Evolutionary conservation across 1,140 invertebrate species (phyloP), one percentile per base, ranked within the genome.

Genomic region (Dreissena polymorpha): DNA sequence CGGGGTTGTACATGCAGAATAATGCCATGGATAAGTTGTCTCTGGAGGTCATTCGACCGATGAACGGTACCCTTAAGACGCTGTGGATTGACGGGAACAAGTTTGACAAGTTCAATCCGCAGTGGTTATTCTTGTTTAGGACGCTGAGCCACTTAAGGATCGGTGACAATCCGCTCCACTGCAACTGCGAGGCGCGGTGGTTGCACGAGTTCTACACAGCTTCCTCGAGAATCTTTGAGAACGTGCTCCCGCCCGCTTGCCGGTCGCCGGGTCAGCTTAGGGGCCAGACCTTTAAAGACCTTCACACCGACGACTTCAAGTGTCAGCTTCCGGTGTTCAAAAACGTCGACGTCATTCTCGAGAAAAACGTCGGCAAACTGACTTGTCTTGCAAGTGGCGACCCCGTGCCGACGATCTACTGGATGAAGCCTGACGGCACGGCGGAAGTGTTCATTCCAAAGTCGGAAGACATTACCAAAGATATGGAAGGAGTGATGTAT

Each of bases 21-120:
- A 91, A 91, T 84, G 87, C 85, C n/a, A 86, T 93, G 63, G 85
- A 83, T 51, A 86, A 88, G 16, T 68, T 93, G 21, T 84, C 87
- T 5, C 73, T 90, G 0, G 89, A 91, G n/a, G 87, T 91, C 10
- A 76, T 93, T 53, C 81, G 83, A 14, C 91, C 91, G 16, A 84
- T 93, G 57, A 92, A 92, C 76, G 88, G 88, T 0, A 91, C 90
- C 8, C 69, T 93, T 53, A 87, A 89, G 64, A 88, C 89, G 0
- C 70, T 93, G 21, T 93, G 91, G 91, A 64, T 92, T n/a, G 86
- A 93, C 73, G 88, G 87, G 55, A 93, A 93, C 81, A 86, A 91
- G 64, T 88, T 93, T 51, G 89, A 91, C 64, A 71, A 84, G 10
- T 88, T 93, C 63, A 82, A 85, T 55, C 73, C 72, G 7, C 83